Evolutionary conservation across 2,797 vertebrate species (phyloP).

Genomic region (Percopsis omiscomaycus): DNA sequence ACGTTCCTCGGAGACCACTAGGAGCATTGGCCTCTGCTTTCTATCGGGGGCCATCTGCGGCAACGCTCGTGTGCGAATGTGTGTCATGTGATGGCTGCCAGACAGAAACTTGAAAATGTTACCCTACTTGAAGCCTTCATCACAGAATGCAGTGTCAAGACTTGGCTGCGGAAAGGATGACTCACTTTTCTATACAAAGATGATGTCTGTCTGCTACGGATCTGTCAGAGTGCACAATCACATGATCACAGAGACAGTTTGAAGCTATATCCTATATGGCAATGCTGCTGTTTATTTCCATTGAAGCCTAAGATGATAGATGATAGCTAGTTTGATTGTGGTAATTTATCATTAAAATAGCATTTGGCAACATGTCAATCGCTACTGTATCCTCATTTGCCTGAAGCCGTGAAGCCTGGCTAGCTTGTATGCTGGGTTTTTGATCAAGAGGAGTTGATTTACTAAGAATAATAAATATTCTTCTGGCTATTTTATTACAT

Average conservation of each 20-base stretch:
- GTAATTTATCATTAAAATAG: conserved; percentile 41
- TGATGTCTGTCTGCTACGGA: conserved; percentile 55
- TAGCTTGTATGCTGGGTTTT: conserved; percentile 23
- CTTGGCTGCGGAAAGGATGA: conserved; percentile 48
- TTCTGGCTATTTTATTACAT: conserved; percentile 21
- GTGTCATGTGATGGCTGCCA: conserved; percentile 9
- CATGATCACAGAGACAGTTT: conserved; percentile 44
- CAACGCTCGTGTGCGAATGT: conserved; percentile 6
- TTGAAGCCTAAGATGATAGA: conserved; percentile 43
- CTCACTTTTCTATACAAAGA: conserved; percentile 65
- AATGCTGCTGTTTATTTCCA: conserved; percentile 54
- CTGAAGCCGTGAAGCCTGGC: conserved; percentile 36
- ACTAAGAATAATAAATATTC: conserved; percentile 25
- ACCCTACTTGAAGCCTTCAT: conserved; percentile 31
- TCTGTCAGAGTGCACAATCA: conserved; percentile 46
- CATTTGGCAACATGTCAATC: conserved; percentile 40
- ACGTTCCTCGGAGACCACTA: not conserved
- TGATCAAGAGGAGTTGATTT: conserved; percentile 27
- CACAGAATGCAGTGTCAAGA: conserved; percentile 39
- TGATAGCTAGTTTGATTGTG: conserved; percentile 33
- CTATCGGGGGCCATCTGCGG: not conserved
- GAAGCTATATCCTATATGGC: not conserved
- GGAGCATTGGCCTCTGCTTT: not conserved
- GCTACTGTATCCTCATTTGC: conserved; percentile 32
- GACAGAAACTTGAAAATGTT: not conserved